phyloP scores from a whole-genome alignment of 2,888 invertebrate genomes.

The Rosalia funebris region DNA sequence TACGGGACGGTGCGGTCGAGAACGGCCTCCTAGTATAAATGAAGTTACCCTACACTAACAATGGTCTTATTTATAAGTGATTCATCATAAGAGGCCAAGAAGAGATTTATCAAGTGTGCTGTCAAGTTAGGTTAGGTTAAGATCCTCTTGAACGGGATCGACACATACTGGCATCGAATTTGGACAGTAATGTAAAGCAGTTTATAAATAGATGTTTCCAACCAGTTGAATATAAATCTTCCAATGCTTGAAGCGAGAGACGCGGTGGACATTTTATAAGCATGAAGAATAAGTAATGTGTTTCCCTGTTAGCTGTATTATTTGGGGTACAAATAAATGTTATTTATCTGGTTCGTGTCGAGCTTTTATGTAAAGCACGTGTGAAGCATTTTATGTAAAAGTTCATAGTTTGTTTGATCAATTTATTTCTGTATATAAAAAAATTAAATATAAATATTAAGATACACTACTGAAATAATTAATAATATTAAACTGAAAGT shows the following conservation, averaged over 20 bases:
- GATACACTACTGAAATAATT: too few species aligned
- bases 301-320: too few species aligned
- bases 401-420: too few species aligned
- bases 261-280: too few species aligned
- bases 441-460: too few species aligned
- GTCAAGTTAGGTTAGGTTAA: conserved; percentile 51
- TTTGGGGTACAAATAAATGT: too few species aligned
- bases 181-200: neutral
- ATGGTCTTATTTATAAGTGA: conserved; percentile 53
- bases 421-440: too few species aligned
- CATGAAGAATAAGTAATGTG: too few species aligned
- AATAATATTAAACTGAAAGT: too few species aligned
- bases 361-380: too few species aligned
- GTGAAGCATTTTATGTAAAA: too few species aligned
- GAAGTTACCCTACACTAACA: conserved; percentile 48
- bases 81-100: conserved; percentile 51
- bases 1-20: neutral
- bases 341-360: too few species aligned
- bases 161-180: conserved; percentile 9
- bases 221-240: neutral
- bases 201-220: conserved; percentile 1
- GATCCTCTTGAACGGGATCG: conserved; percentile 40
- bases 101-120: conserved; percentile 51
- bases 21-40: conserved; percentile 36
- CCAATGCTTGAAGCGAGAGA: neutral